phyloP scores from a whole-genome alignment of 1,140 invertebrate species.

The Formica selysi region DNA sequence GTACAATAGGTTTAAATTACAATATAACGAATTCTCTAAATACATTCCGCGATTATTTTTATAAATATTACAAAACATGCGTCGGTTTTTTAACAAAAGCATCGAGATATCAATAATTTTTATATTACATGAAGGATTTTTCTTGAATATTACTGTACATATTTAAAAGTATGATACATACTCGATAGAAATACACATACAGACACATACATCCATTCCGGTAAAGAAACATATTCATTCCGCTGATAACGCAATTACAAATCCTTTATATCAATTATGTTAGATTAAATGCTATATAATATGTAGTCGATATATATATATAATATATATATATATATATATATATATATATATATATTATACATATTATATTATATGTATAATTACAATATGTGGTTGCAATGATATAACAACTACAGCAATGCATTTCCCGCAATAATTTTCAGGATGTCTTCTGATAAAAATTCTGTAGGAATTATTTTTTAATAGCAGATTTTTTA shows the following conservation, averaged over 20 bases:
- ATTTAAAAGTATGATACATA: constrained; percentile 18
- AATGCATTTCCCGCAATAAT: not conserved
- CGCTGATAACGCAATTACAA: not conserved
- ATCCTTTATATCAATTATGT: not conserved
- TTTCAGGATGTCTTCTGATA: not conserved
- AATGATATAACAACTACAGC: not conserved
- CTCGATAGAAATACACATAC: not conserved
- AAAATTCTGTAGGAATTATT: not conserved
- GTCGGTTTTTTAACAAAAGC: not conserved
- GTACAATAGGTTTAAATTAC: not conserved
- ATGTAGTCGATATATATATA: not conserved
- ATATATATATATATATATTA: not conserved
- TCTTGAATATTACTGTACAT: not conserved
- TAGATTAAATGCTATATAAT: constrained; percentile 4
- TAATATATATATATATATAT: too few relatives aligned
- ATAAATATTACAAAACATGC: constrained; percentile 13
- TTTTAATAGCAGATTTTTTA: constrained; percentile 6
- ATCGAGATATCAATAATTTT: not conserved
- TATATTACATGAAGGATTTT: not conserved
- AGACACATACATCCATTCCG: not conserved
- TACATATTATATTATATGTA: not conserved
- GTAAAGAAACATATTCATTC: not conserved
- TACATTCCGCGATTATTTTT: not conserved
- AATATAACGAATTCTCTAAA: not conserved
- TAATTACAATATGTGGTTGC: not conserved